Evolutionary conservation across 2,888 invertebrate species (phyloP), one percentile per base, ranked within the genome.

Genomic region (Pyrochroa serraticornis): DNA sequence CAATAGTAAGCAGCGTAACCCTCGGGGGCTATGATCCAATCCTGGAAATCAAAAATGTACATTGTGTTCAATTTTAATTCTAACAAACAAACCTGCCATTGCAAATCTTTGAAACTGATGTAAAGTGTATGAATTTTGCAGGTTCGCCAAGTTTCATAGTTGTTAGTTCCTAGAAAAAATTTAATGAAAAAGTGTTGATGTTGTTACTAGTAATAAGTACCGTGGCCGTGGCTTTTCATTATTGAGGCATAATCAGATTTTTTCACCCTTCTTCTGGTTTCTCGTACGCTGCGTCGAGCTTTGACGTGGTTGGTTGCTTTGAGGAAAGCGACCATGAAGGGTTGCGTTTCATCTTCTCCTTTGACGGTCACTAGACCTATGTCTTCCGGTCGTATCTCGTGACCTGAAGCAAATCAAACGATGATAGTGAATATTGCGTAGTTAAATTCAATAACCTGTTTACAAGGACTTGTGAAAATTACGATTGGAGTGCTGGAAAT

Each of bases 21-120:
- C 70, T 92, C 92, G 1, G 97, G 97, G 1, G 97, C 96, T 64
- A 97, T 95, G 63, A 97, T 95, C 95, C 96, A 96, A 76, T 95
- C 93, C 87, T 95, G 76, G n/a, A 78, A 78, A 61, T 60, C 22
- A 2, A 5, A 22, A 51, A 46, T 42, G 9, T 41, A 36, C 37
- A 3, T 6, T 2, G 10, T 31, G 6, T 31, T 14, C 34, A 13
- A 6, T 14, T 12, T 10, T 13, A 7, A 38, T 10, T 3, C 12
- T 14, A 2, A 12, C 33, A 6, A 31, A 50, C 72, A 75, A 74
- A 91, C 91, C 85, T 92, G 90, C 93, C 93, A 93, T 69, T 91
- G 87, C 58, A 93, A 81, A 77, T 93, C 93, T 73, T 90, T 90
- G 76, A 97, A 97, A 77, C 92, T 95, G 58, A 97, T 95, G 76